Evolutionary conservation across 2,888 invertebrate genomes (phyloP), one percentile per base, ranked within the genome.

Genomic region (Agelastica alni): DNA sequence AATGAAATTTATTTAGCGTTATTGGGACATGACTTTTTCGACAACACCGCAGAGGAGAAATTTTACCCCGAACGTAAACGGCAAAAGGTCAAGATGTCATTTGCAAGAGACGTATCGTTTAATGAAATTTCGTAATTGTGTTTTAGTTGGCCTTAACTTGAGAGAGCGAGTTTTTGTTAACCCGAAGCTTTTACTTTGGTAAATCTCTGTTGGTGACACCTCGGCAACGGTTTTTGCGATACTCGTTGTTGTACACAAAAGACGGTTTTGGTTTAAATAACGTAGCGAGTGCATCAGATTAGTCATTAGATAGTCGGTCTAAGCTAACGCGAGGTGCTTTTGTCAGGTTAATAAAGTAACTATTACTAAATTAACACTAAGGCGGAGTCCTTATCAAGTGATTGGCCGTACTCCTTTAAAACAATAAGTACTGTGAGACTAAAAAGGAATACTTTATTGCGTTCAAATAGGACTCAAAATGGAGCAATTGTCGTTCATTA

Each of bases 111-210:
- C 43, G 39, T 12, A 17, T 26, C 47, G 51, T 53, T 56, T 47
- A 59, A 56, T 51, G 56, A 53, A 59, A 56, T 46, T 56, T 53
- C 53, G 53, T 56, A 55, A 58, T 58, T 58, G 51, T 58, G 46
- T 55, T 58, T 51, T 48, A 53, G 54, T 51, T 48, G 51, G 37
- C 42, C 43, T 53, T 53, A 56, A 51, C 59, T 51, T 12, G 17
- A 48, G 31, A 20, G 36, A 46, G 52, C 52, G 47, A 37, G 41
- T 53, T 59, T 59, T 55, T 55, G 52, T 45, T 30, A 48, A 44
- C 44, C 39, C 52, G 17, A 41, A 10, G 42, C 45, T 49, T 44
- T 12, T 26, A 54, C 45, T 31, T 53, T 47, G 49, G 53, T 56
- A 52, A 55, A 55, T 51, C 42, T 57, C 52, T 48, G 54, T 28